Evolutionary conservation across 2,113 vertebrate genomes (phyloP).

Genomic region (Hemibagrus wyckioides): DNA sequence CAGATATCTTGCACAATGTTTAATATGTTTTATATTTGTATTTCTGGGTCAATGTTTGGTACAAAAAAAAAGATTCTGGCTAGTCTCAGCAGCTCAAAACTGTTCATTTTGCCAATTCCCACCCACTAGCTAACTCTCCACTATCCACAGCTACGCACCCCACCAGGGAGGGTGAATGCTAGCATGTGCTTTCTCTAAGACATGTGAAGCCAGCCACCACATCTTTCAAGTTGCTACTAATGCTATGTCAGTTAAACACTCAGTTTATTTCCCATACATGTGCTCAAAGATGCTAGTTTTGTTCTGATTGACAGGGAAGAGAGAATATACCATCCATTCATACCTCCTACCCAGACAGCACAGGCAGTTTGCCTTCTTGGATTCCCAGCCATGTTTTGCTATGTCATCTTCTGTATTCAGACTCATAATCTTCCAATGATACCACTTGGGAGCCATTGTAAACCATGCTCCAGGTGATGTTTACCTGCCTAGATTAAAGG

Average conservation of each 20-base stretch:
- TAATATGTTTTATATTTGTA: neutral
- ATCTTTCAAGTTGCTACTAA: neutral
- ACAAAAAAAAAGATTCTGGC: neutral
- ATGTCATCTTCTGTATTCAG: neutral
- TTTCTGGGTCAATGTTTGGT: neutral
- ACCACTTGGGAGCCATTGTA: neutral
- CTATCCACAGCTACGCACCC: neutral
- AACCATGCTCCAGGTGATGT: conserved; percentile 1
- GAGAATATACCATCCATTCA: neutral
- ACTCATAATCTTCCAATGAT: neutral
- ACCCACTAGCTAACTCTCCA: neutral
- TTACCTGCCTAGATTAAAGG: conserved; percentile 11
- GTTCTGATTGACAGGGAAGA: neutral
- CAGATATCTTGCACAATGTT: neutral
- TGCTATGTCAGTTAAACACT: neutral
- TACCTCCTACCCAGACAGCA: neutral
- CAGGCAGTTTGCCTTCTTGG: neutral
- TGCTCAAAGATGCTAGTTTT: neutral
- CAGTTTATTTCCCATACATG: neutral
- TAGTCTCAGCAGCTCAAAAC: neutral
- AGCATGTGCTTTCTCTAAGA: neutral
- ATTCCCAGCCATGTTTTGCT: neutral
- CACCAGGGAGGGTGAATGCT: neutral
- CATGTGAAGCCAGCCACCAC: neutral
- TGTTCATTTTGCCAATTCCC: neutral